These are phyloP conservation scores for Tuberolachnus salignus DNA, from an alignment of 2,888 invertebrate species.

Conservation along the genomic window DNA sequence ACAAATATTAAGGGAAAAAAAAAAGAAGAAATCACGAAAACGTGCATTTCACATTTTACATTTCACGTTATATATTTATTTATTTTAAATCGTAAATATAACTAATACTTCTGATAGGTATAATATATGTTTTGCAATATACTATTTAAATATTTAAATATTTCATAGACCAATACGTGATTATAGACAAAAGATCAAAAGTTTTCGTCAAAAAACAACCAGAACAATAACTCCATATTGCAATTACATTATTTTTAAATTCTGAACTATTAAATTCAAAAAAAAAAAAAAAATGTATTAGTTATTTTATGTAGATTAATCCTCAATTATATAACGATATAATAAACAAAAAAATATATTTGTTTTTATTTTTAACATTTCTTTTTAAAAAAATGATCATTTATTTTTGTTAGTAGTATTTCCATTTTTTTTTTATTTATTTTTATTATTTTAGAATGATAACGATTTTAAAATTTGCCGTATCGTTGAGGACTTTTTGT, in stretches of 20 bases:
- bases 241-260: not conserved
- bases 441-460: not conserved
- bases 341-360: conserved; percentile 3
- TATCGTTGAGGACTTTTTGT: not conserved
- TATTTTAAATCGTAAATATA: too few species aligned
- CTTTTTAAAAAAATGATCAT: conserved; percentile 14
- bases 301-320: not conserved
- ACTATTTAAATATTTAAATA: too few species aligned
- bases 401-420: conserved; percentile 1
- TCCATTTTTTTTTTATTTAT: not conserved
- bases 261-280: not conserved
- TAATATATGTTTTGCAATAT: too few species aligned
- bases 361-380: not conserved
- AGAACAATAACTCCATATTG: not conserved
- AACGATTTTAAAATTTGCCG: conserved; percentile 3
- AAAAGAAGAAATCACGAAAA: too few species aligned
- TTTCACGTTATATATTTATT: too few species aligned
- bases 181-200: too few species aligned
- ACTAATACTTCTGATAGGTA: too few species aligned
- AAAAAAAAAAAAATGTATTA: not conserved
- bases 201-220: not conserved
- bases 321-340: not conserved
- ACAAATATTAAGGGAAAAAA: too few species aligned
- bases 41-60: too few species aligned
- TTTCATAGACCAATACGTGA: too few species aligned